Evolutionary conservation across 2,888 invertebrate genomes (phyloP), one percentile per base, ranked within the genome.

Genomic region (Lamproptera curius): DNA sequence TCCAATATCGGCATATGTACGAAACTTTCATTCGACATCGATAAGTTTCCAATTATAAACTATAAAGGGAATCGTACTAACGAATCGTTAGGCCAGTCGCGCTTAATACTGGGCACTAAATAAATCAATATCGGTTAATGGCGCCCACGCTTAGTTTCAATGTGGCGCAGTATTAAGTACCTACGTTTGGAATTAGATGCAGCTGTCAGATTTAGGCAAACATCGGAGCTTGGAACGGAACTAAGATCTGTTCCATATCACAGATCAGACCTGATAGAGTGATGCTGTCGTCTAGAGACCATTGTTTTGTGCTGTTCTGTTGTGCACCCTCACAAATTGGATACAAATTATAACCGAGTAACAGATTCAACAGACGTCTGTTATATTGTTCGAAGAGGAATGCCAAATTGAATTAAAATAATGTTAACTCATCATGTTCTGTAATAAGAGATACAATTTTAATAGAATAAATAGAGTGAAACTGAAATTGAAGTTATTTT

Each of bases 181-280:
- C n/a, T n/a, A n/a, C 58, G 59, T 63, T 70, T 55, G 53, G 70
- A 67, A 75, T 76, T 77, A 74, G 62, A 62, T 65, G 64, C 73
- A 78, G 74, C 76, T 76, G 76, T 77, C 76, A 77, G 76, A 76
- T 76, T 75, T 74, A 67, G 69, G 73, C 73, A 74, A 78, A 77
- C 74, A 71, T 67, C 62, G 68, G 67, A 55, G 54, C 70, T 76
- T 70, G 64, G 58, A 53, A 55, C 58, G 63, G 61, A 66, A 63
- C 62, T 65, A 51, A 62, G 62, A 65, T 62, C 56, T 67, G 70
- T 68, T 76, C 67, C 67, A 74, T 75, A n/a, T n/a, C 81, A 74
- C 81, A 70, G 70, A 76, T 73, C 76, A 70, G 69, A 75, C 65
- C 67, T 67, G 61, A 72, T 76, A 74, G 76, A 76, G 73, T 69